phyloP scores from a whole-genome alignment of 2,888 invertebrate species.

The Metallyticus violacea region DNA sequence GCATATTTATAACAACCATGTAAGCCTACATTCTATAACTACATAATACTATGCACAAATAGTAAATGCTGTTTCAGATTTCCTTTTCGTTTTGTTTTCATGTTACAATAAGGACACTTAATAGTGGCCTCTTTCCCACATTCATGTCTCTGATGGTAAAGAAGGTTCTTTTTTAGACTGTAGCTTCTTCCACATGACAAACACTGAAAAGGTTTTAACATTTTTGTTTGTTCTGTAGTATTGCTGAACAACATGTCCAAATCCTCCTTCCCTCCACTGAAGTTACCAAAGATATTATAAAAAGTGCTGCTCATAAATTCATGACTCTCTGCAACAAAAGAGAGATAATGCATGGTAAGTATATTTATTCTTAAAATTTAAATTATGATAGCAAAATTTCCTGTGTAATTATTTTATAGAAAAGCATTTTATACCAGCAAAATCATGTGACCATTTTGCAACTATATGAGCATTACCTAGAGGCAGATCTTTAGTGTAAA shows the following conservation, averaged over 20 bases:
- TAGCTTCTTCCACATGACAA: constrained; percentile 4
- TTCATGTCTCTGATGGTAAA: constrained; percentile 49
- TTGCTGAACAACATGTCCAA: neutral
- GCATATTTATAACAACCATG: no score
- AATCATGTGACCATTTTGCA: no score
- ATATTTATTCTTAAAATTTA: no score
- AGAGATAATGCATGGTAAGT: neutral
- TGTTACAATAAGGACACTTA: constrained; percentile 43
- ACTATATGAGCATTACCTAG: no score
- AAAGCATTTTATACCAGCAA: no score
- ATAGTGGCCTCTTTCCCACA: constrained; percentile 53
- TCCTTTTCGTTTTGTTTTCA: constrained; percentile 27
- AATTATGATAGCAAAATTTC: no score
- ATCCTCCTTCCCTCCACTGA: neutral
- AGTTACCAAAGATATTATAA: neutral
- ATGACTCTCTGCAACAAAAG: neutral
- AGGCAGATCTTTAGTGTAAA: no score
- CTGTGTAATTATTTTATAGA: no score
- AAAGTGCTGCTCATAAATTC: neutral
- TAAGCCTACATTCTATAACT: no score
- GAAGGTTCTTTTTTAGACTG: constrained; percentile 37
- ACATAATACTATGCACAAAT: neutral
- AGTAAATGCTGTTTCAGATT: constrained; percentile 21
- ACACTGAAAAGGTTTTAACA: constrained; percentile 1
- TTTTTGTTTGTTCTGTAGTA: neutral